Evolutionary conservation across 2,888 invertebrate species (phyloP), one percentile per base, ranked within the genome.

Genomic region (Acanthosoma haemorrhoidale): DNA sequence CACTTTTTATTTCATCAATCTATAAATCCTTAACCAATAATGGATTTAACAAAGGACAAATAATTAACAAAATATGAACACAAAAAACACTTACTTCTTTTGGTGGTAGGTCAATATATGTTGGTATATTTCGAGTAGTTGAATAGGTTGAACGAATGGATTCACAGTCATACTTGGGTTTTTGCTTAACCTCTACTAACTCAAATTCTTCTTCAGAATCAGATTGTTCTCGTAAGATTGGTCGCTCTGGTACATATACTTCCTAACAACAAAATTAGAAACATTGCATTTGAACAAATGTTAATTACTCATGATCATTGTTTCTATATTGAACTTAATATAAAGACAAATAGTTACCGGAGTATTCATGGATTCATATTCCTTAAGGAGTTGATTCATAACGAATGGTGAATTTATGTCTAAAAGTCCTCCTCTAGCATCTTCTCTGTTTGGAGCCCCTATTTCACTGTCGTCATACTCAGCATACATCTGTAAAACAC

Each of bases 121-220:
- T 92, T 0, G 97, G 97, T 81, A 92, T 93, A 81, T 97, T 96
- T 79, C 94, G 94, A 67, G 91, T 83, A 78, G 90, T 96, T 6
- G 95, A 95, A 79, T 93, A 93, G 0, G 93, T 95, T 18, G 92
- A 91, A 4, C 96, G 81, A 75, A 96, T 90, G 69, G 92, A 92
- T 82, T 96, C 91, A 77, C 96, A 96, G 81, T 96, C 96, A 91
- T 77, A 75, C 76, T 76, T 72, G 70, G 77, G 76, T 66, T 76
- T 74, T 38, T 75, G 74, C 80, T 15, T 77, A 78, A 75, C 78
- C 80, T 13, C 73, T 31, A 86, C 80, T 34, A 84, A 83, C 38
- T 87, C 79, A 11, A 88, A 81, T 72, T 85, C 83, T 2, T 87
- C 86, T 38, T 83, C 39, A 9, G 64, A 29, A 21, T n/a, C n/a